These are phyloP conservation scores for Drosophila barbarae DNA, from an alignment of 2,888 invertebrate genomes.

Conservation along the genomic window DNA sequence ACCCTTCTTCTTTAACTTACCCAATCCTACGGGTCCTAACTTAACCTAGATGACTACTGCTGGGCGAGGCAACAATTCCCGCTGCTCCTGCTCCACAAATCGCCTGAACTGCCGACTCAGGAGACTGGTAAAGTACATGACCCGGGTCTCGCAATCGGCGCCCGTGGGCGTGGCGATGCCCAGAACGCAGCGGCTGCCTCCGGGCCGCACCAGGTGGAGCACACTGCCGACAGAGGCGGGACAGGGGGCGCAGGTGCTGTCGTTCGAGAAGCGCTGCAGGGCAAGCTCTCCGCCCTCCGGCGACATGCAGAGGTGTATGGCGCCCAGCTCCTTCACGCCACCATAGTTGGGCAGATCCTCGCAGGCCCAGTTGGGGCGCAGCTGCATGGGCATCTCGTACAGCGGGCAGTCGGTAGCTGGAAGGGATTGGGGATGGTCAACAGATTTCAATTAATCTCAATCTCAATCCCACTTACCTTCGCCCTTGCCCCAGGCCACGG, in stretches of 20 bases:
- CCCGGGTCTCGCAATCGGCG: slow-evolving; percentile 31
- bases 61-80: not conserved
- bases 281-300: slow-evolving; percentile 17
- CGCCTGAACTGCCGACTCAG: slow-evolving; percentile 32
- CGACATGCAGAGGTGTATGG: slow-evolving; percentile 46
- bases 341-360: slow-evolving; percentile 30
- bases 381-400: slow-evolving; percentile 60
- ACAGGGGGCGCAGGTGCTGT: slow-evolving; percentile 46
- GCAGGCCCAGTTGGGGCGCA: slow-evolving; percentile 50
- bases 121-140: slow-evolving; percentile 55
- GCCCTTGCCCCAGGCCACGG: slow-evolving; percentile 57
- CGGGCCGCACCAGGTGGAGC: slow-evolving; percentile 48
- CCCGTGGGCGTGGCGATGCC: slow-evolving; percentile 63
- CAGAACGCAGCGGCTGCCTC: slow-evolving; percentile 57
- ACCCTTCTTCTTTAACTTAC: not conserved
- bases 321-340: slow-evolving; percentile 29
- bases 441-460: not conserved
- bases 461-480: slow-evolving; percentile 43
- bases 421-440: not conserved
- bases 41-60: slow-evolving; percentile 1
- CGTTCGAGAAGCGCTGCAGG: slow-evolving; percentile 14
- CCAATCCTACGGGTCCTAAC: not conserved
- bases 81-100: slow-evolving; percentile 49
- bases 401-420: slow-evolving; percentile 55
- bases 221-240: slow-evolving; percentile 55